These are phyloP conservation scores for Macrosiphum euphorbiae DNA, from an alignment of 2,888 invertebrate genomes.

Conservation along the genomic window DNA sequence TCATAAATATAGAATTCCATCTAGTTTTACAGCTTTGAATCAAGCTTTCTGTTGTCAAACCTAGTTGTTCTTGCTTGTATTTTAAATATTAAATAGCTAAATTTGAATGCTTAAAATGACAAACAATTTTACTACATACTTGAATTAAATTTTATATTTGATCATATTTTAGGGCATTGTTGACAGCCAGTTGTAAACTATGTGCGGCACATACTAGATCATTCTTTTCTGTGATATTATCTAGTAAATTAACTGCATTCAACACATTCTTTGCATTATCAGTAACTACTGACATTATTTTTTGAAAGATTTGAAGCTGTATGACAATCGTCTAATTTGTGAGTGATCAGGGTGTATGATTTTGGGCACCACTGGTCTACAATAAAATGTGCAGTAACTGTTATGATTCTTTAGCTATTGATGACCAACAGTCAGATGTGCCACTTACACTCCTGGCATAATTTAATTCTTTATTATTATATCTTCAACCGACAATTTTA, in stretches of 20 bases:
- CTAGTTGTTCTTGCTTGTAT: slow-evolving; percentile 29
- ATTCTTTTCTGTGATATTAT: slow-evolving; percentile 18
- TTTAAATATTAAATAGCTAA: slow-evolving; percentile 29
- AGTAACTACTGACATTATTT: slow-evolving; percentile 42
- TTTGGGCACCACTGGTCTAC: slow-evolving; percentile 33
- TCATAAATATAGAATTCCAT: slow-evolving; percentile 24
- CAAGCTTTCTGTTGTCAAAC: slow-evolving; percentile 13
- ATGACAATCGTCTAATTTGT: slow-evolving; percentile 21
- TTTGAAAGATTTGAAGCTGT: slow-evolving; percentile 18
- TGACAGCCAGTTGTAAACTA: slow-evolving; percentile 20
- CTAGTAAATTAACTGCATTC: slow-evolving; percentile 22
- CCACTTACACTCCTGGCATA: slow-evolving; percentile 23
- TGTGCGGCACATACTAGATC: slow-evolving; percentile 35
- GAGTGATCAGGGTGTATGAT: slow-evolving; percentile 33
- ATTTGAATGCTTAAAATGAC: slow-evolving; percentile 27
- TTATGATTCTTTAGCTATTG: slow-evolving; percentile 34
- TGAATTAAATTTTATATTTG: slow-evolving; percentile 39
- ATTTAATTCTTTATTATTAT: slow-evolving; percentile 9
- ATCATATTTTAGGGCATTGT: slow-evolving; percentile 16
- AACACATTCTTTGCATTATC: slow-evolving; percentile 27
- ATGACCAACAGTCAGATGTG: slow-evolving; percentile 43
- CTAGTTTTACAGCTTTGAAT: neutral
- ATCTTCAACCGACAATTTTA: slow-evolving; percentile 21
- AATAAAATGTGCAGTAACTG: too few species aligned
- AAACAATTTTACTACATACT: slow-evolving; percentile 11